Conservation (phyloP, 2,113 vertebrate genomes). For the Mellivora capensis region DNA sequence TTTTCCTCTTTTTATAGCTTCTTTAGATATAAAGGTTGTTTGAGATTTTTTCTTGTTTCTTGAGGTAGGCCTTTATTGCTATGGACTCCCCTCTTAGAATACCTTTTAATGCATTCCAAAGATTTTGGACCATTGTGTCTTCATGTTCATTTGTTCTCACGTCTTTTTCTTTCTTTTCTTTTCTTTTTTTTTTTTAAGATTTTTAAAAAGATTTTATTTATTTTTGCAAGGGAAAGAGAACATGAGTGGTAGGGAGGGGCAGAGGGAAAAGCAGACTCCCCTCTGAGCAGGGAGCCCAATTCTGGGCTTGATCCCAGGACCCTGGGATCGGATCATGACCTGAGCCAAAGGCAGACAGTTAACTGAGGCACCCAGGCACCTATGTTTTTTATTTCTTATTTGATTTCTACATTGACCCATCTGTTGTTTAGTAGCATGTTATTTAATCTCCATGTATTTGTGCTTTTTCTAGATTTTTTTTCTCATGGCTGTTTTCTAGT, state of each 20-base stretch:
- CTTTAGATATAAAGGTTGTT: neutral
- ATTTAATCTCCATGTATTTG: neutral
- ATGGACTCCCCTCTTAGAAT: neutral
- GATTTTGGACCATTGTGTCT: neutral
- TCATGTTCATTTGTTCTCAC: neutral
- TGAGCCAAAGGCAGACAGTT: no score
- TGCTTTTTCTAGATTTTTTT: neutral
- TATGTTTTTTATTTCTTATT: neutral
- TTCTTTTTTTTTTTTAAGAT: no score
- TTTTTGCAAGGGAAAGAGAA: no score
- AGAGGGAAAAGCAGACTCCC: no score
- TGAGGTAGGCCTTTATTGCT: neutral
- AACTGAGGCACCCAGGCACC: no score
- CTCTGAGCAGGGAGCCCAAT: no score
- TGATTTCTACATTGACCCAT: neutral
- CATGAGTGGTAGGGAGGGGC: no score
- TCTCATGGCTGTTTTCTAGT: neutral
- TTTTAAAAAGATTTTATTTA: no score
- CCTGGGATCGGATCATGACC: no score
- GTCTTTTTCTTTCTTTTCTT: no score
- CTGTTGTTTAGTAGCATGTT: neutral
- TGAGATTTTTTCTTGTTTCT: neutral
- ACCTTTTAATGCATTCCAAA: neutral
- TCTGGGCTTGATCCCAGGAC: no score
- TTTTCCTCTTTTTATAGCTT: neutral